Base-by-base conservation (phyloP, 2,888 invertebrate genomes). In the Papilio demoleus region DNA sequence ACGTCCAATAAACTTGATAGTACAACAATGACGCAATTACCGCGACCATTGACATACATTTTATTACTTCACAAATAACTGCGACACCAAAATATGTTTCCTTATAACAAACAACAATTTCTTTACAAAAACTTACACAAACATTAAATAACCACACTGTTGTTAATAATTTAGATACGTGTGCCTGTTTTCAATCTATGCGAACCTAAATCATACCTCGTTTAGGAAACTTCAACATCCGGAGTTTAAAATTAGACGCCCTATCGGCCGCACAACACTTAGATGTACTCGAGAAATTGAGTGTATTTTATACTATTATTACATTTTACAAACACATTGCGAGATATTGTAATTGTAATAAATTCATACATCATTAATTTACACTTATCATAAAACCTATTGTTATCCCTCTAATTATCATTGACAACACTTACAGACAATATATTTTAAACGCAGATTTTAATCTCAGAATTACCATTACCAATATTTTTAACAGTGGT, bases 241-340 rank as follows among this genome's bases (percentile, higher is more conserved):
- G 65, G 60, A 50, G 60, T 65, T 45, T 69, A 65, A 65, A 69
- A 64, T 61, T 69, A 69, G 60, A 69, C 53, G 60, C 53, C 53
- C 65, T 38, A 60, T 8, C 65, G 14, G 65, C n/a, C 27, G 61
- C 42, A 53, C 64, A 9, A 34, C 34, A 61, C 65, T 69, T 53
- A 69, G 61, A 27, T 50, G 50, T 27, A 65, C 61, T 65, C 53
- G 12, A 65, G n/a, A n/a, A 50, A 45, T n/a, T 34, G 4, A 0
- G 0, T 9, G 31, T 62, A 27, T 53, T 53, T 8, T 27, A 27
- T 24, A 22, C 14, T 50, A 27, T 4, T 17, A 40, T 45, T 45
- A 9, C 42, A 9, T 45, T 17, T 6, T 5, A 14, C 12, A 24
- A 24, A 50, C 24, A 24, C 24, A 14, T 24, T 50, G 50, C 22